Evolutionary conservation across 2,797 vertebrate species (phyloP), one percentile per base, ranked within the genome.

Genomic region (Manis pentadactyla): DNA sequence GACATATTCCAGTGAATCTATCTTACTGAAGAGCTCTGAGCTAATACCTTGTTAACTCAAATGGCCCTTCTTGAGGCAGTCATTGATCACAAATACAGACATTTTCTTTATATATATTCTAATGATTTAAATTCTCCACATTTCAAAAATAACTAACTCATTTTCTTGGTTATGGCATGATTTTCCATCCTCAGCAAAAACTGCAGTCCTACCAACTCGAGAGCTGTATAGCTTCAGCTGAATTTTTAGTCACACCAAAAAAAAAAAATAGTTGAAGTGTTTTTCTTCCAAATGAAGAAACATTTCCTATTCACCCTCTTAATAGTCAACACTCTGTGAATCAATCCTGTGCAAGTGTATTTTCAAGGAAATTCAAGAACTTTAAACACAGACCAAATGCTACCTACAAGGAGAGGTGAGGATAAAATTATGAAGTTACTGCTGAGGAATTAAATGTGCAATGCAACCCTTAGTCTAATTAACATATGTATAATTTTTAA

Each of bases 141-240:
- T 82, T 92, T 90, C 68, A 86, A 94, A 97, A 86, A 92, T 66
- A 95, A 77, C 68, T 90, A 64, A 90, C 13, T 27, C 81, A 29
- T 71, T 92, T 95, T 90, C n/a, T 86, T 94, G 63, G 93, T 91
- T 59, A 51, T 61, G 14, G 19, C 2, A 21, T 86, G 85, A 88
- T 93, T 96, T 96, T 53, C 25, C n/a, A 73, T 79, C 19, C 21
- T 84, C 27, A 71, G 27, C 57, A 78, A 93, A 87, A 95, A 90
- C 13, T 69, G 66, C 19, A 87, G 49, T 59, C 11, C 39, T 93
- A 78, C 57, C 68, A 93, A 77, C 18, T 71, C 71, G 82, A 21
- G 2, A 78, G 2, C 34, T 95, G 5, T 64, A 61, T 49, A 88
- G 21, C 34, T 88, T 96, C 85, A 93, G 90, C 59, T 94, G 14